These are phyloP conservation scores for Oxygymnocypris stewartii DNA, from an alignment of 2,113 vertebrate species.

Conservation along the genomic window DNA sequence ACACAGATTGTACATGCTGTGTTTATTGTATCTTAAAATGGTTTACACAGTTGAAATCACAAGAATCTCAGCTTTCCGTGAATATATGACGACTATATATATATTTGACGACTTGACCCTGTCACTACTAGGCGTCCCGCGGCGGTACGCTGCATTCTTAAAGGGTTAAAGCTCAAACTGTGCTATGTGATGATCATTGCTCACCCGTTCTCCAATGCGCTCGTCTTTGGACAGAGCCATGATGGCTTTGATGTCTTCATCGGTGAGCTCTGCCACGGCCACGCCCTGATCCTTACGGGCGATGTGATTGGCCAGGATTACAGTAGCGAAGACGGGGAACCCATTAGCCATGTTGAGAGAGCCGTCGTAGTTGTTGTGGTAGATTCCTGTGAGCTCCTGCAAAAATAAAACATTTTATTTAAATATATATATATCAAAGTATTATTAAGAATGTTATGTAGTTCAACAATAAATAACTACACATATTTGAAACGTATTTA, in stretches of 20 bases:
- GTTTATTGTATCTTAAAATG: too few species aligned
- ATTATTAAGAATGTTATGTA: too few species aligned
- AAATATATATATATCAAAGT: not conserved
- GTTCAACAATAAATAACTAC: not conserved
- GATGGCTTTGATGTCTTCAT: constrained; percentile 93
- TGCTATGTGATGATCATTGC: not conserved
- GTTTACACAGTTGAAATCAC: too few species aligned
- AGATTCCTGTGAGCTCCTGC: constrained; percentile 95
- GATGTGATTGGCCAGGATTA: constrained; percentile 96
- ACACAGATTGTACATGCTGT: too few species aligned
- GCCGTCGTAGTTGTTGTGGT: constrained; percentile 98
- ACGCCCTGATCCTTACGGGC: constrained; percentile 87
- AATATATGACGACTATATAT: too few species aligned
- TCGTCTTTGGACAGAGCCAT: constrained; percentile 90
- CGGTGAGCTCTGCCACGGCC: constrained; percentile 88
- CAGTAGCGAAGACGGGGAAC: constrained; percentile 94
- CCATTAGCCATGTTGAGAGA: constrained; percentile 93
- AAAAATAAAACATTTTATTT: not conserved
- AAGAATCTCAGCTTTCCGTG: too few species aligned
- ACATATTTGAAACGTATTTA: not conserved
- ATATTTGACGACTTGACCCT: too few species aligned
- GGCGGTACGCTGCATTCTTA: too few species aligned
- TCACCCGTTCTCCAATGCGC: constrained; percentile 89
- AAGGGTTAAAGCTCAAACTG: not conserved
- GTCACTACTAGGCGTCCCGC: too few species aligned